These are phyloP conservation scores for Ctenochaetus hawaiiensis DNA, from an alignment of 2,797 vertebrate species.

Conservation along the genomic window DNA sequence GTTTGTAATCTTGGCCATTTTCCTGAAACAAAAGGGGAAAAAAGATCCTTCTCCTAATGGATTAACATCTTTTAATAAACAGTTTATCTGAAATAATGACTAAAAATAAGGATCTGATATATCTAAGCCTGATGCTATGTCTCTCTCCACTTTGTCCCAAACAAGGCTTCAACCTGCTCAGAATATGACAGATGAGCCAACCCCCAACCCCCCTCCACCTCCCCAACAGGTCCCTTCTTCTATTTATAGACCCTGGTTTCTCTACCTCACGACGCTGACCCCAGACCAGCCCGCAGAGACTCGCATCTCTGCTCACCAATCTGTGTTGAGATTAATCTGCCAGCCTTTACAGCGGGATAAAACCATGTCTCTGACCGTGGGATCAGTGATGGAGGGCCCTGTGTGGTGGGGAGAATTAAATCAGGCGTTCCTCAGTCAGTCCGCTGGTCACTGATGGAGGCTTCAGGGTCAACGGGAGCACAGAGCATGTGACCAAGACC, in stretches of 20 bases:
- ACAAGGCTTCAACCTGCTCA: conserved; percentile 48
- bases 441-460: conserved; percentile 32
- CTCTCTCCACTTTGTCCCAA: conserved; percentile 29
- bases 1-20: background rate
- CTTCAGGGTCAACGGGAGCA: conserved; percentile 33
- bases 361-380: conserved; percentile 59
- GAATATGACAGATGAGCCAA: conserved; percentile 62
- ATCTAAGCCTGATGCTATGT: conserved; percentile 1
- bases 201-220: conserved; percentile 54
- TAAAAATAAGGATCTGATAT: background rate
- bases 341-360: conserved; percentile 66
- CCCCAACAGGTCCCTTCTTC: conserved; percentile 66
- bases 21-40: background rate
- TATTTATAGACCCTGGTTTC: conserved; percentile 74
- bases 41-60: too few species aligned
- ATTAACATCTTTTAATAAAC: background rate
- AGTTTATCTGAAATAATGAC: conserved; percentile 11
- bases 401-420: conserved; percentile 57
- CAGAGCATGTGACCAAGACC: conserved; percentile 63
- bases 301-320: conserved; percentile 59
- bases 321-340: conserved; percentile 74
- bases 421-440: conserved; percentile 44
- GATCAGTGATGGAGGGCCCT: conserved; percentile 66
- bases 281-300: conserved; percentile 57
- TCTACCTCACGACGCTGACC: conserved; percentile 65